Conservation (phyloP, 2,113 vertebrate genomes). For the Paedocypris sp. region DNA sequence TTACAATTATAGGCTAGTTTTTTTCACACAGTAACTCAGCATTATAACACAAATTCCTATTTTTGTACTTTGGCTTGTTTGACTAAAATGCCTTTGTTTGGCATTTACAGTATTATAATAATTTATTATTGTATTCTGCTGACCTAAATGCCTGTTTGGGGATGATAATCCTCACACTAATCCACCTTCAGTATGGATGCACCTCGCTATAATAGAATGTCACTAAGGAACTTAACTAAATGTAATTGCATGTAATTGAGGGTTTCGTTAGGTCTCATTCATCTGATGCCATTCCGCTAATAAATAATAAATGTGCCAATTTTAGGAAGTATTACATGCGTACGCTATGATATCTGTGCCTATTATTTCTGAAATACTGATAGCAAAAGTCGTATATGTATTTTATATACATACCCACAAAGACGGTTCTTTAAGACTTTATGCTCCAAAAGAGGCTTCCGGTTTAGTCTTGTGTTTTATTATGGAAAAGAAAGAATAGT, state of each 20-base stretch:
- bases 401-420: no score
- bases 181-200: background rate
- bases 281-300: background rate
- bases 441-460: no score
- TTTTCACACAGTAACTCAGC: background rate
- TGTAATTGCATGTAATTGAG: background rate
- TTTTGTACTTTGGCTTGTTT: background rate
- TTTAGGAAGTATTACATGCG: background rate
- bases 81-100: background rate
- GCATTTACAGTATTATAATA: background rate
- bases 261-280: background rate
- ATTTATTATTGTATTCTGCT: background rate
- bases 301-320: background rate
- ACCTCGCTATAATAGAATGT: background rate
- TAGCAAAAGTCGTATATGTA: no score
- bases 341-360: background rate
- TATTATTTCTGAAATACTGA: background rate
- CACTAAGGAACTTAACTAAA: background rate
- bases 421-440: no score
- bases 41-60: background rate
- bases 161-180: background rate
- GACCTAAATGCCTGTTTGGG: background rate
- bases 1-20: no score
- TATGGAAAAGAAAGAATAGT: no score
- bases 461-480: no score